Conservation (phyloP, 2,797 vertebrate species). For the Helostoma temminkii region DNA sequence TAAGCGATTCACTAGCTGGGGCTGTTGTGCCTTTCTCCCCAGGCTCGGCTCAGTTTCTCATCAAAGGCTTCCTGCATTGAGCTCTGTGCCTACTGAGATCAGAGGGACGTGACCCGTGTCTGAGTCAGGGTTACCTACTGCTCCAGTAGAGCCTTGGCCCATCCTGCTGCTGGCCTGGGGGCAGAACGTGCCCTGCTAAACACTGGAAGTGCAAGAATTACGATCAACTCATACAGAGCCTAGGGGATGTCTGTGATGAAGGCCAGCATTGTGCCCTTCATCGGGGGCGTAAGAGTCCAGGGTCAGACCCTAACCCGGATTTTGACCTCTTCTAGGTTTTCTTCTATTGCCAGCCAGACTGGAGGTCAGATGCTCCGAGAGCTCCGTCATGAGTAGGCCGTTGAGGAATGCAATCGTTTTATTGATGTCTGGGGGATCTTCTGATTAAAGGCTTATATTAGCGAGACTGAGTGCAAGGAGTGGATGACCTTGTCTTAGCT, state of each 20-base stretch:
- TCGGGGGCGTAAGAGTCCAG: slow-evolving; percentile 47
- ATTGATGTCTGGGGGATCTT: slow-evolving; percentile 59
- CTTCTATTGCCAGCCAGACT: slow-evolving; percentile 37
- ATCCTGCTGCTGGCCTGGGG: slow-evolving; percentile 48
- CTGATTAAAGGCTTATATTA: slow-evolving; percentile 67
- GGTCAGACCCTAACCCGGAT: slow-evolving; percentile 58
- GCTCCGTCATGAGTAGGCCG: slow-evolving; percentile 55
- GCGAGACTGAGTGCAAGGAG: slow-evolving; percentile 40
- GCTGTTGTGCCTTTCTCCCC: slow-evolving; percentile 46
- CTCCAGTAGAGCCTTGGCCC: slow-evolving; percentile 34
- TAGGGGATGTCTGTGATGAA: slow-evolving; percentile 68
- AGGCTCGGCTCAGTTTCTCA: slow-evolving; percentile 48
- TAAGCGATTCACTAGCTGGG: slow-evolving; percentile 62
- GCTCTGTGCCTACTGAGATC: slow-evolving; percentile 60
- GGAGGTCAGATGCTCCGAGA: slow-evolving; percentile 64
- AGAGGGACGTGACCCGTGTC: slow-evolving; percentile 70
- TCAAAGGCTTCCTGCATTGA: slow-evolving; percentile 75
- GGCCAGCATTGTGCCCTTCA: slow-evolving; percentile 73
- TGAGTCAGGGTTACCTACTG: slow-evolving; percentile 62
- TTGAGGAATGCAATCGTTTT: slow-evolving; percentile 66
- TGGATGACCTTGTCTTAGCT: slow-evolving; percentile 51
- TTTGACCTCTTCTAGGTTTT: slow-evolving; percentile 65
- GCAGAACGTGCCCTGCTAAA: slow-evolving; percentile 49
- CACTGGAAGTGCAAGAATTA: slow-evolving; percentile 62
- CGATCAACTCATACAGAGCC: slow-evolving; percentile 47